Evolutionary conservation across 2,113 vertebrate genomes (phyloP), one percentile per base, ranked within the genome.

Genomic region (Choloepus hoffmanni): DNA sequence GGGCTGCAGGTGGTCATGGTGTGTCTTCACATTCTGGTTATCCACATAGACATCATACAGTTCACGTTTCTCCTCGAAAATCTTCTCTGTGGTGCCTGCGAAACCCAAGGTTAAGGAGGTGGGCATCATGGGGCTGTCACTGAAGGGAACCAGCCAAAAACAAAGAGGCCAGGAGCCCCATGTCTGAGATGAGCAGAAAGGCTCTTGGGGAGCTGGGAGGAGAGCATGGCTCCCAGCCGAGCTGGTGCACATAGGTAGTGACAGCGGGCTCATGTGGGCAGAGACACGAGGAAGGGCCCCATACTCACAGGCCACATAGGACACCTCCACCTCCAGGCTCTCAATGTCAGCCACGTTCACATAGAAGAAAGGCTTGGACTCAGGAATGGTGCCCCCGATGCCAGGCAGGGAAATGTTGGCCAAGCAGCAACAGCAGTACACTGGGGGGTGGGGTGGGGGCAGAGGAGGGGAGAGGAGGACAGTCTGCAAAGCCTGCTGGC

Each of bases 21-120:
- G 99, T 0, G 99, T 99, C 98, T 99, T 99, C 98, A 99, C 99
- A n/a, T 99, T 99, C 98, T 99, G 99, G 98, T 99, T 99, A 81
- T 99, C 99, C 58, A 99, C 98, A 0, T 99, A 99, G 14, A 99
- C 99, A 5, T 99, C 99, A 0, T 99, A 99, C 74, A 99, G 99
- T 43, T 99, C 99, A 85, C 98, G 99, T 96, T 99, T 99, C 95
- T 99, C 99, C 98, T 99, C 99, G 72, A 99, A 99, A 63, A 99
- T 99, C 98, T 99, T 99, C 98, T 99, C 99, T 4, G 99, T 99
- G 79, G 99, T 99, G 98, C 99, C 99, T 99, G 96, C 0, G 58
- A 55, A 72, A 28, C 13, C 77, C 21, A 0, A 7, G 63, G 45
- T 26, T n/a, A 36, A 40, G 89, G 58, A 65, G 48, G 40, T 10